Base-by-base conservation (phyloP, 2,113 vertebrate genomes). In the Polyodon spathula region DNA sequence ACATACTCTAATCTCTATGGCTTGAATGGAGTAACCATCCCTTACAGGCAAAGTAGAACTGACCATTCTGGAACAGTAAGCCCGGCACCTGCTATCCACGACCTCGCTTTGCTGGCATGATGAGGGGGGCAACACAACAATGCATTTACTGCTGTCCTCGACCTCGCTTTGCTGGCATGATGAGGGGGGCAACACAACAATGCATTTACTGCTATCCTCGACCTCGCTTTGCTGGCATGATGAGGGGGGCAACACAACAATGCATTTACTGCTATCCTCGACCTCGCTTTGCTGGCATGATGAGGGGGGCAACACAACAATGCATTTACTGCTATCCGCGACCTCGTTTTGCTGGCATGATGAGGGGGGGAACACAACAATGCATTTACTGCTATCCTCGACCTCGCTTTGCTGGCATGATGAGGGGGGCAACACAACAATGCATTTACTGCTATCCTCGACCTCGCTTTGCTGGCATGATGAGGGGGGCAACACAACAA, bases 111-210 rank as follows among this genome's bases (percentile, higher is more conserved):
- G n/a, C 27, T 27, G 27, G 27, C 48, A 50, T 6, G 48, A 5
- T 50, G 48, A 11, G 15, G 48, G 48, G 48, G 59, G 16, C 43
- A 54, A 65, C 12, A 60, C 42, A 64, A 72, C 69, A 64, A 60
- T 61, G 58, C 38, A 41, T 58, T 61, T 14, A 58, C 54, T 65
- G 66, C 60, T 57, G 41, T 37, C 10, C 41, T 40, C 63, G 40
- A 58, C 59, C 54, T 66, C 11, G n/a, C 51, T 8, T 52, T 56
- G 16, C 60, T 65, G 27, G 27, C 48, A 50, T 6, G 48, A 5
- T 50, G 48, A 11, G 15, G 48, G 48, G 48, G 59, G 16, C 43
- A 54, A 65, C 12, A 60, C 42, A 64, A 72, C 69, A 64, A 60
- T 61, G 58, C 38, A 41, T 58, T 61, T 14, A 58, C 54, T 65